Conservation (phyloP, 92 coral and sea anemone species). For the Zoanthus sansibaricus region DNA sequence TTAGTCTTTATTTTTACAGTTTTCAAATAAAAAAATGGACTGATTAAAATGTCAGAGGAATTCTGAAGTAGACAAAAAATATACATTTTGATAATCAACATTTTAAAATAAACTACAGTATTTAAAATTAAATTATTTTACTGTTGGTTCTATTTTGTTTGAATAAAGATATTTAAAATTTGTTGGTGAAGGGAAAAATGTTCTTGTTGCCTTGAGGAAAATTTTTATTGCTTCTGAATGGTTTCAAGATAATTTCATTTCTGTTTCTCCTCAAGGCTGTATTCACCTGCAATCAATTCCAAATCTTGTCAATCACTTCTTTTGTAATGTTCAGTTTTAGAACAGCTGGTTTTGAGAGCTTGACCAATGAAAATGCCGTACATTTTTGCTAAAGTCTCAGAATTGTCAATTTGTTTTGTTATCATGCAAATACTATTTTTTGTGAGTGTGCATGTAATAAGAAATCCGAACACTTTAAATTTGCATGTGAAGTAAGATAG, state of each 20-base stretch:
- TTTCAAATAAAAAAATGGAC: too few species aligned
- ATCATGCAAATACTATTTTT: conserved; percentile 38
- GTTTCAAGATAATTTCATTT: not conserved
- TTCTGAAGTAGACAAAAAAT: too few species aligned
- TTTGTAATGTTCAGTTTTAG: conserved; percentile 19
- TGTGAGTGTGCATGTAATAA: conserved; percentile 19
- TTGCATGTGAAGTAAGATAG: conserved; percentile 34
- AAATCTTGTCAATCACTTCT: conserved; percentile 31
- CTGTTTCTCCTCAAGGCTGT: not conserved
- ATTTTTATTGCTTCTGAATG: not conserved
- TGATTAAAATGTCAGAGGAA: too few species aligned
- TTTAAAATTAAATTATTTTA: too few species aligned
- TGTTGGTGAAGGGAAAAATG: not conserved
- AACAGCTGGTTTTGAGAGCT: conserved; percentile 35
- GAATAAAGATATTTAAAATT: too few species aligned
- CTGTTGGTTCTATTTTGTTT: too few species aligned
- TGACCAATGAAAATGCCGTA: conserved; percentile 11
- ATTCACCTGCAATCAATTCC: conserved; percentile 14
- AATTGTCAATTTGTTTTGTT: conserved; percentile 48
- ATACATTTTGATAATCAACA: too few species aligned
- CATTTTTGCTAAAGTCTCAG: not conserved
- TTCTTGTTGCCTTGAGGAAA: not conserved
- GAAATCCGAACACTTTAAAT: not conserved
- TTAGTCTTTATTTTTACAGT: too few species aligned
- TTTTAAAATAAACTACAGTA: too few species aligned